phyloP scores from a whole-genome alignment of 1,140 invertebrate species.

The Papilio polyxenes region DNA sequence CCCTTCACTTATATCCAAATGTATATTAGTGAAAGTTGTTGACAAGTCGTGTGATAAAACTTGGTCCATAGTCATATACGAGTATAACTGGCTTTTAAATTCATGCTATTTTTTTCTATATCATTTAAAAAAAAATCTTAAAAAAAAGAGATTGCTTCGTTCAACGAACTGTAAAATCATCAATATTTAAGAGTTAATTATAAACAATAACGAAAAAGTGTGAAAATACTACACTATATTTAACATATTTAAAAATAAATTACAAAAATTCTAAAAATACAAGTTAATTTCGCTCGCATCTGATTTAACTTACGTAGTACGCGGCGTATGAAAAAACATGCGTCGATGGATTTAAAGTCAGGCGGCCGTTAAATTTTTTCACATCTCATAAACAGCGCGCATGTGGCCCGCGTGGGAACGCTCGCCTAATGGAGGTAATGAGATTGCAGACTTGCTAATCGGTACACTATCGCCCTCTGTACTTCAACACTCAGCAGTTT shows the following conservation, averaged over 20 bases:
- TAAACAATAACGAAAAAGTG: neutral
- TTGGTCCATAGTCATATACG: too few species aligned
- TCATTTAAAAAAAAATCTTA: too few species aligned
- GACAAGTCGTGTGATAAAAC: neutral
- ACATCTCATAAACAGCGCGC: constrained; percentile 59
- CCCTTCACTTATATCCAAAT: neutral
- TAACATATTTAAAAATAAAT: constrained; percentile 6
- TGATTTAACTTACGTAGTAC: constrained; percentile 9
- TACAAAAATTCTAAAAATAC: neutral
- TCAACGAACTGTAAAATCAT: too few species aligned
- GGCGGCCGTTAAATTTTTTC: constrained; percentile 48
- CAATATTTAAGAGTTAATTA: neutral
- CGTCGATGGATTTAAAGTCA: constrained; percentile 58
- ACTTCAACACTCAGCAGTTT: constrained; percentile 39
- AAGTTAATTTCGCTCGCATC: neutral
- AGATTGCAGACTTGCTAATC: constrained; percentile 61
- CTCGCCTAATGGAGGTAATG: constrained; percentile 62
- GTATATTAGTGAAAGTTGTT: neutral
- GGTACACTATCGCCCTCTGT: constrained; percentile 47
- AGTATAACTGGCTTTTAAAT: too few species aligned
- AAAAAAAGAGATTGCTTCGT: too few species aligned
- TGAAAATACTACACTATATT: neutral
- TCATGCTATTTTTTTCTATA: too few species aligned
- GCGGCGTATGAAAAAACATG: constrained; percentile 33
- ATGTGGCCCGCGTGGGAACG: constrained; percentile 67